phyloP scores from a whole-genome alignment of 2,888 invertebrate genomes.

The Brachyptera risi region DNA sequence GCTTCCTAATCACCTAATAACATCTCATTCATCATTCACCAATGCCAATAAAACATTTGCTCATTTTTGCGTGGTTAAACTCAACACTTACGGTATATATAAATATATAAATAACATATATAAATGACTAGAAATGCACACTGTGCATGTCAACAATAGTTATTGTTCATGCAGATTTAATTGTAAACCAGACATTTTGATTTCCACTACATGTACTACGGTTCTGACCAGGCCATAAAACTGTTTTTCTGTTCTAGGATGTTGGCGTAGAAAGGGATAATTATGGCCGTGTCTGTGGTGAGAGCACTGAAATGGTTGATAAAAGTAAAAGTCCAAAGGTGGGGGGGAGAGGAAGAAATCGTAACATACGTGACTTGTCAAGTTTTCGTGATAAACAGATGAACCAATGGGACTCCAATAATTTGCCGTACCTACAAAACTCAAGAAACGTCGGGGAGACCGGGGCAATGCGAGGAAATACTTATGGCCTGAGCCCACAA shows the following conservation, averaged over 20 bases:
- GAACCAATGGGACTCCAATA: conserved; percentile 26
- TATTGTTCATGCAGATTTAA: no score
- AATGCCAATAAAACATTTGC: no score
- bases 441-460: background rate
- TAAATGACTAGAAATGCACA: no score
- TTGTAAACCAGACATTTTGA: background rate
- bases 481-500: conserved; percentile 89
- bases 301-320: background rate
- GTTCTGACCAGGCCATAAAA: no score
- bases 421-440: background rate
- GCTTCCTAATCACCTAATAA: no score
- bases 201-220: no score
- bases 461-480: conserved; percentile 61
- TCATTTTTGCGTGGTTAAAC: no score
- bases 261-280: conserved; percentile 63
- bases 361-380: conserved; percentile 29
- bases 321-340: background rate
- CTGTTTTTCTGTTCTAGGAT: conserved; percentile 42
- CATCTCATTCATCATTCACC: no score
- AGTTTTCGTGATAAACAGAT: conserved; percentile 35
- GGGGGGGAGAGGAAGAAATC: conserved; percentile 40
- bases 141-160: no score
- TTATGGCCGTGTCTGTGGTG: conserved; percentile 49
- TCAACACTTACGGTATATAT: no score
- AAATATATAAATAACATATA: no score